Conservation (phyloP, 1,140 invertebrate genomes). For the Potamilus streckersoni region DNA sequence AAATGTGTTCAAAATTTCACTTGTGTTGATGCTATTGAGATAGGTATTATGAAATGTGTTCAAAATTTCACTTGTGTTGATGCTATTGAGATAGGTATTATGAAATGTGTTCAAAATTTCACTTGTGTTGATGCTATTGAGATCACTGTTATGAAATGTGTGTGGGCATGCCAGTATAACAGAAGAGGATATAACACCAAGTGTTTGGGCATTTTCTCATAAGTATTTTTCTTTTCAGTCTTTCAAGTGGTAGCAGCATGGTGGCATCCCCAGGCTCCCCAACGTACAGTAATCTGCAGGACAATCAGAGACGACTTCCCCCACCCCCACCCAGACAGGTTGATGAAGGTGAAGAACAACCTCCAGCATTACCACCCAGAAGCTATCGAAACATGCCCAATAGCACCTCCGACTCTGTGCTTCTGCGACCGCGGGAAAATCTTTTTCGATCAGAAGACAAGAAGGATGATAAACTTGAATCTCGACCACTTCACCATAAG, state of each 20-base stretch:
- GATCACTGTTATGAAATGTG: no score
- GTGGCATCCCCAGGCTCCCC: slow-evolving; percentile 38
- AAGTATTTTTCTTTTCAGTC: slow-evolving; percentile 34
- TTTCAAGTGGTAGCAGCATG: slow-evolving; percentile 35
- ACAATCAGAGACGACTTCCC: slow-evolving; percentile 38
- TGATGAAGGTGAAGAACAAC: slow-evolving; percentile 40
- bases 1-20: no score
- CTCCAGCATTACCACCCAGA: slow-evolving; percentile 54
- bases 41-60: no score
- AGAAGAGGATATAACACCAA: no score
- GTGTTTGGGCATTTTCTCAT: no score
- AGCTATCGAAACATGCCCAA: slow-evolving; percentile 34
- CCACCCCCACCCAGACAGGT: slow-evolving; percentile 34
- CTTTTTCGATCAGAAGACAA: slow-evolving; percentile 5
- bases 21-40: no score
- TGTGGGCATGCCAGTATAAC: no score
- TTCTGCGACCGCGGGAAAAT: slow-evolving; percentile 6
- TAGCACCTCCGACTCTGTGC: slow-evolving; percentile 31
- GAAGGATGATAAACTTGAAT: slow-evolving; percentile 4
- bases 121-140: no score
- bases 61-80: no score
- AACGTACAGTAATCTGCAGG: slow-evolving; percentile 32
- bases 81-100: no score
- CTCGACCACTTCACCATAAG: slow-evolving; percentile 14
- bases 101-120: no score